Base-by-base conservation (phyloP, 2,888 invertebrate genomes). In the Rhagonycha fulva region DNA sequence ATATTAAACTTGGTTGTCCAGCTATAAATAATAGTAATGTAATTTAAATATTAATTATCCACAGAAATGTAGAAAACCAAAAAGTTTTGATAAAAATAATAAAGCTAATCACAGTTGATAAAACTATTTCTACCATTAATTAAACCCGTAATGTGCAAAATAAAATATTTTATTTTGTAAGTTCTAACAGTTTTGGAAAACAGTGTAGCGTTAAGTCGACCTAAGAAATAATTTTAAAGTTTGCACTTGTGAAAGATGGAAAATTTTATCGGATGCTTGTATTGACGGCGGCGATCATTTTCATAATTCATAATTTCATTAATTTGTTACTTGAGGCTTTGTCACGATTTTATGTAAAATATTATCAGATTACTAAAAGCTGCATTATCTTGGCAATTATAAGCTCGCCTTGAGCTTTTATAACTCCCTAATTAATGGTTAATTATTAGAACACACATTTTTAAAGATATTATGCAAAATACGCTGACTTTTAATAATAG, bases 241-340 rank as follows among this genome's bases (percentile, higher is more conserved):
- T 62, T 24, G 28, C 26, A 19, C 32, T 30, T n/a, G 47, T 19
- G 26, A 26, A 61, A 72, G 47, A 69, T 24, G 26, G 75, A 78
- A 73, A 70, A 76, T 76, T 76, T 69, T 32, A 47, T 79, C 84
- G 86, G 83, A 71, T 84, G 81, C 81, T 83, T 86, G 82, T 83
- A 85, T 84, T 84, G 85, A 85, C 85, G 85, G 81, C 82, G 80
- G 87, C 87, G 87, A 88, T 88, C 88, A 87, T 88, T 88, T 88
- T 88, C 88, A 88, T 88, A 88, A 88, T 88, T 88, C 88, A 87
- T 88, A 88, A 88, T 88, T 88, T 88, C 88, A 88, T 88, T 88
- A 88, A 88, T 88, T 88, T 87, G 88, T 88, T 87, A 88, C 88
- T 88, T 82, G 85, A 82, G 88, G 88, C 88, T 87, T 87, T 88